Conservation (phyloP, 2,888 invertebrate species). For the Hesperia comma region DNA sequence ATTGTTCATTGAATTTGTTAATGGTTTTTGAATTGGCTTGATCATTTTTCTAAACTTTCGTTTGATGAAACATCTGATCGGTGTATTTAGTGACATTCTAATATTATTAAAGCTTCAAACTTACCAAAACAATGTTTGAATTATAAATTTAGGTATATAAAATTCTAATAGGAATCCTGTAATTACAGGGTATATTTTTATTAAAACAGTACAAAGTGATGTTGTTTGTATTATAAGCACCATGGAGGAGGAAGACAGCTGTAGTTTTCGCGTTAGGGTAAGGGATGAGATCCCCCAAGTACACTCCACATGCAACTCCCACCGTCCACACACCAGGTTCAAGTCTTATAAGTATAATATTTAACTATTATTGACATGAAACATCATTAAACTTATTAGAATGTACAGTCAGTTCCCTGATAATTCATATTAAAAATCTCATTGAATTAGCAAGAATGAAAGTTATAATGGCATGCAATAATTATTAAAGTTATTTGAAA, state of each 20-base stretch:
- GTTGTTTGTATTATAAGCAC: conserved; percentile 38
- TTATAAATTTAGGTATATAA: not conserved
- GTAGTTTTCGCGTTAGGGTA: conserved; percentile 59
- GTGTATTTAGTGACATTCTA: not conserved
- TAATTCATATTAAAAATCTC: not conserved
- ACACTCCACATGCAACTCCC: conserved; percentile 74
- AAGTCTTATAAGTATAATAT: conserved; percentile 47
- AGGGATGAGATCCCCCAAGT: conserved; percentile 72
- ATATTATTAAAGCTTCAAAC: conserved; percentile 3
- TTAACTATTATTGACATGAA: conserved; percentile 40
- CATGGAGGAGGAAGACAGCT: conserved; percentile 70
- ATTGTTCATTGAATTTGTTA: conserved; percentile 39
- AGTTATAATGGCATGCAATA: too few relatives aligned
- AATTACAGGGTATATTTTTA: not conserved
- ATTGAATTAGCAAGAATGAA: too few relatives aligned
- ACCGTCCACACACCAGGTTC: conserved; percentile 79
- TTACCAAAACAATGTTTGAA: not conserved
- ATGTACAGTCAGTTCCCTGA: conserved; percentile 28
- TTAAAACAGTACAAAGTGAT: conserved; percentile 8
- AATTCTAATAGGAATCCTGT: conserved; percentile 13
- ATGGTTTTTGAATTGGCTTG: conserved; percentile 28
- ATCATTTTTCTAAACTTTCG: conserved; percentile 18
- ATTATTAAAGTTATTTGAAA: too few relatives aligned
- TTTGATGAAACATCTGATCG: not conserved
- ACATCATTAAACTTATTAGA: conserved; percentile 5